Evolutionary conservation across 2,797 vertebrate species (phyloP).

Genomic region (Cephalopachus bancanus): DNA sequence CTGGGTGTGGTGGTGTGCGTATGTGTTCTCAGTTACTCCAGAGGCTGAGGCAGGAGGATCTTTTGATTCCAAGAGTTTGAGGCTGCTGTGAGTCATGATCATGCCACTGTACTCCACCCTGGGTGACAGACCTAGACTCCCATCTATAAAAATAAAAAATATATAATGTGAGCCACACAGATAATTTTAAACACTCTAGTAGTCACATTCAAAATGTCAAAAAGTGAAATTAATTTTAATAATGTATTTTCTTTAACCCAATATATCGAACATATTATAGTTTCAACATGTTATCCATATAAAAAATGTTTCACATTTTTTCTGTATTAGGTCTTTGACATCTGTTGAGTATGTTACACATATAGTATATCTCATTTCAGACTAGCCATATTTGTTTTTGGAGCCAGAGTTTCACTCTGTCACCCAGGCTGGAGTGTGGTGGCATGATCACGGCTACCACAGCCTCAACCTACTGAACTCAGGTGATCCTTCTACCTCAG

Average conservation of each 20-base stretch:
- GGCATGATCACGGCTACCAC: no score
- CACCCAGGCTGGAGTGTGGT: no score
- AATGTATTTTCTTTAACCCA: not conserved
- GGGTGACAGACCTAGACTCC: not conserved
- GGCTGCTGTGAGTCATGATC: not conserved
- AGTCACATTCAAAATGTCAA: not conserved
- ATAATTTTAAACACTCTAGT: not conserved
- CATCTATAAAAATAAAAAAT: not conserved
- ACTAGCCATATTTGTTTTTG: no score
- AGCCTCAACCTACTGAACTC: no score
- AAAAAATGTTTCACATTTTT: not conserved
- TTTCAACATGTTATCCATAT: not conserved
- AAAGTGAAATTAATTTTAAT: slow-evolving; percentile 6
- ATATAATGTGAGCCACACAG: not conserved
- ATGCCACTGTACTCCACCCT: not conserved
- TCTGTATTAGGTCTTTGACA: not conserved
- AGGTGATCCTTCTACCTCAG: no score
- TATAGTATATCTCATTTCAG: not conserved
- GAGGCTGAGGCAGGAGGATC: not conserved
- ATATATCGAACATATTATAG: not conserved
- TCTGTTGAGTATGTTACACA: not conserved
- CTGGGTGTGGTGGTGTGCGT: not conserved
- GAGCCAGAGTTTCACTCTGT: no score
- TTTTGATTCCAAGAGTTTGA: not conserved
- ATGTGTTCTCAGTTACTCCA: not conserved